Evolutionary conservation across 2,113 vertebrate species (phyloP).

Genomic region (Steatornis caripensis): DNA sequence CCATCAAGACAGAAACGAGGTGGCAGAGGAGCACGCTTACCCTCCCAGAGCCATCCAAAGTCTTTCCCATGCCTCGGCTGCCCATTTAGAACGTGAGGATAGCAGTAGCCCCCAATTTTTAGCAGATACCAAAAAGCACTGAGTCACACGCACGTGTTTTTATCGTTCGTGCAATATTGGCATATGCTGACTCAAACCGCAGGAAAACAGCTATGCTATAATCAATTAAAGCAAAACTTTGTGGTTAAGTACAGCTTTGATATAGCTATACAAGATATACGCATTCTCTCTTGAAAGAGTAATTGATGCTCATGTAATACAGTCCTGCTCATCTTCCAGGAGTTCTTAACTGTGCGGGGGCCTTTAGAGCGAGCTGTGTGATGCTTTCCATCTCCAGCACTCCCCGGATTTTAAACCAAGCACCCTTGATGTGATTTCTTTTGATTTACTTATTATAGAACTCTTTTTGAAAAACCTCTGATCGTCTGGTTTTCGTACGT

Average conservation of each 20-base stretch:
- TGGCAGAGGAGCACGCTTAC: background rate
- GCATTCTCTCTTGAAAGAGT: background rate
- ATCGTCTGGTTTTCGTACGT: background rate
- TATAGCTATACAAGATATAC: background rate
- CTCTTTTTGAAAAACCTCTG: background rate
- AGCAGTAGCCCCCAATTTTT: background rate
- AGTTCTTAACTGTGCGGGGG: background rate
- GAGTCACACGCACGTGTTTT: background rate
- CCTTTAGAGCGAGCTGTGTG: background rate
- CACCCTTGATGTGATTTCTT: background rate
- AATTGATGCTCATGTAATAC: background rate
- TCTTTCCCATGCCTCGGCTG: background rate
- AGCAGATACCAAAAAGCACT: background rate
- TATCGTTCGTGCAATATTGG: background rate
- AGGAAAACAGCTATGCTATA: background rate
- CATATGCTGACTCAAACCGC: background rate
- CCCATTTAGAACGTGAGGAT: background rate
- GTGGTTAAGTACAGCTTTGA: background rate
- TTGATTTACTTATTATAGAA: background rate
- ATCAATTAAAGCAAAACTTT: background rate
- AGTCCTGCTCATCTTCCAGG: background rate
- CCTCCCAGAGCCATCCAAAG: background rate
- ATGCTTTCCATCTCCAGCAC: background rate
- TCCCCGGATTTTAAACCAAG: background rate
- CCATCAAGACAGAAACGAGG: background rate